Evolutionary conservation across 35 echinoderm and acorn worm genomes (phyloP), one percentile per base, ranked within the genome.

Genomic region (Amphiura filiformis): DNA sequence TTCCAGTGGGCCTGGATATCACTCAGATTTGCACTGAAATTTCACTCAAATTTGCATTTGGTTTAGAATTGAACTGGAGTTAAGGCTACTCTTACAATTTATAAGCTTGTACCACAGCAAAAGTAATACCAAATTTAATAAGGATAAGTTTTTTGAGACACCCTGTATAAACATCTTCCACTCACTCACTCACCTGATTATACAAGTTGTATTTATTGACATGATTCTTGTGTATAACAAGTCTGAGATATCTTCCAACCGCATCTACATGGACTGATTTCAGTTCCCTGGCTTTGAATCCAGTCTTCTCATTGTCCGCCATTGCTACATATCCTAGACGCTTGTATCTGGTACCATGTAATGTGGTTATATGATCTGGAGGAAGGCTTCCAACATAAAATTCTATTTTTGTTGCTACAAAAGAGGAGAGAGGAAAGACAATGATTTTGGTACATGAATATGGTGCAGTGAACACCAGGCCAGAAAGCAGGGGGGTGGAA

Each of bases 161-260:
- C n/a, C n/a, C n/a, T n/a, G n/a, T n/a, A n/a, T n/a, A n/a, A n/a
- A n/a, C n/a, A n/a, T n/a, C n/a, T n/a, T n/a, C n/a, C n/a, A n/a
- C n/a, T n/a, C n/a, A n/a, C n/a, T n/a, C 17, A 47, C 41, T 17
- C 78, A 99, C 93, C 93, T 99, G 96, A 64, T 99, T 99, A 34
- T 94, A 99, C 31, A 95, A 78, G 77, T 99, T 99, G 78, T 92
- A 92, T 57, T 99, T 99, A 79, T 99, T 99, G 85, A 99, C 90
- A 91, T 95, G 91, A 75, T 95, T 99, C 78, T 99, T 99, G 81
- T 99, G 93, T 31, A 99, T 89, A 32, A 99, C 96, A n/a, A 70
- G 61, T 81, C 93, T 76, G 7, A 99, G 37, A 22, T 94, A 99
- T 82, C 94, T 89, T 14, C 96, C 96, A 0, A 94, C 57, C 11